A percentile compares a stretch with the other conserved stretches of the same genome.
Evolutionary conservation across 2,113 vertebrate genomes (phyloP).

Genomic region (Bufo gargarizans): DNA sequence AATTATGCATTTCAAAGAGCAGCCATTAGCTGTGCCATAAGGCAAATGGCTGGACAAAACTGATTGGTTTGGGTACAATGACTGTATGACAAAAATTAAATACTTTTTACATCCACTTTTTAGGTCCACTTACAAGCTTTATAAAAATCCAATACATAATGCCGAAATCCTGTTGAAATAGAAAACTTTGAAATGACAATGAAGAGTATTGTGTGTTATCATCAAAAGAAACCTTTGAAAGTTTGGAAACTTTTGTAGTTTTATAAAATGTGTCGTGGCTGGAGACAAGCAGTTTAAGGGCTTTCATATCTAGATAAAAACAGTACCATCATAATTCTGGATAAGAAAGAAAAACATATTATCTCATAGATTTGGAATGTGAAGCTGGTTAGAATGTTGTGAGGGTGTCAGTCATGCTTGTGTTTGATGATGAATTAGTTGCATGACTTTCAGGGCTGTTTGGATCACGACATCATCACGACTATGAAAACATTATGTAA

Average conservation of each 20-base stretch:
- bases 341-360: background rate
- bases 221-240: conserved; percentile 7
- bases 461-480: conserved; percentile 10
- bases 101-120: background rate
- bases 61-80: too few species aligned
- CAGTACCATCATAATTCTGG: background rate
- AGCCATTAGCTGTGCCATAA: too few species aligned
- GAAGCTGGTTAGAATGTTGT: background rate
- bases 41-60: too few species aligned
- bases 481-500: conserved; percentile 9
- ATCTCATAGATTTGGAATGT: conserved; percentile 22
- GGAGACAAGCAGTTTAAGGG: background rate
- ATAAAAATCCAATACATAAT: background rate
- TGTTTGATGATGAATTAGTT: conserved; percentile 24
- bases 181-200: background rate
- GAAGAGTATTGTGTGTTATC: background rate
- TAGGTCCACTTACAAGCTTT: background rate
- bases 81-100: too few species aligned
- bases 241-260: background rate
- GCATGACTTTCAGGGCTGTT: background rate
- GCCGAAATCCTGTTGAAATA: background rate
- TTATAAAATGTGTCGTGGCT: background rate
- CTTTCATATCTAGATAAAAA: conserved; percentile 21
- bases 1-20: too few species aligned
- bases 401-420: background rate